phyloP scores from a whole-genome alignment of 1,140 invertebrate species.

The Heterodera carotae region DNA sequence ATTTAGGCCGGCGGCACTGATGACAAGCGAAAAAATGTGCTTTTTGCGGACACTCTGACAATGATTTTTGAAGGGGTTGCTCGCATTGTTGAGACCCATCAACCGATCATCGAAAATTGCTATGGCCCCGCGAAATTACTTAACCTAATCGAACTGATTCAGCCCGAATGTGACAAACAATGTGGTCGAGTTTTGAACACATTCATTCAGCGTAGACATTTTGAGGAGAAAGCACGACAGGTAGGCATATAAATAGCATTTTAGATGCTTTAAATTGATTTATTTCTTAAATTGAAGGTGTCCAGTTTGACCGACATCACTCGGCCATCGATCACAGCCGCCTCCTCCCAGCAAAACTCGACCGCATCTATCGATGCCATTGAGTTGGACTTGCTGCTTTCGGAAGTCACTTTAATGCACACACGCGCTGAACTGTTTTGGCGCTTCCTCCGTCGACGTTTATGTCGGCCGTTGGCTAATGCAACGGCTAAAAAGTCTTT shows the following conservation, averaged over 20 bases:
- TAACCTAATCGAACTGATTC: conserved; percentile 58
- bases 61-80: conserved; percentile 86
- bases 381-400: conserved; percentile 82
- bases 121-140: conserved; percentile 73
- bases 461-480: conserved; percentile 69
- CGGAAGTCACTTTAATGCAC: conserved; percentile 88
- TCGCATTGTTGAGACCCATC: conserved; percentile 82
- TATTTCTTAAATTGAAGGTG: conserved; percentile 8
- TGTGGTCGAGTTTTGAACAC: conserved; percentile 73
- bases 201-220: conserved; percentile 75
- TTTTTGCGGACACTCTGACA: conserved; percentile 81
- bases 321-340: not conserved
- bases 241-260: conserved; percentile 26
- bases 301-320: not conserved
- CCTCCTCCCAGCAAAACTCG: not conserved
- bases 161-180: conserved; percentile 84
- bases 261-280: not conserved
- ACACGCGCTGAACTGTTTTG: conserved; percentile 86
- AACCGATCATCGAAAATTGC: conserved; percentile 88
- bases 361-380: conserved; percentile 75
- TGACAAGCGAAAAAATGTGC: conserved; percentile 76
- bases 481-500: conserved; percentile 22
- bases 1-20: conserved; percentile 67
- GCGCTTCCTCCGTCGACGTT: conserved; percentile 79
- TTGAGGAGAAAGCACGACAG: conserved; percentile 49